Evolutionary conservation across 2,113 vertebrate genomes (phyloP).

Genomic region (Camelus dromedarius): DNA sequence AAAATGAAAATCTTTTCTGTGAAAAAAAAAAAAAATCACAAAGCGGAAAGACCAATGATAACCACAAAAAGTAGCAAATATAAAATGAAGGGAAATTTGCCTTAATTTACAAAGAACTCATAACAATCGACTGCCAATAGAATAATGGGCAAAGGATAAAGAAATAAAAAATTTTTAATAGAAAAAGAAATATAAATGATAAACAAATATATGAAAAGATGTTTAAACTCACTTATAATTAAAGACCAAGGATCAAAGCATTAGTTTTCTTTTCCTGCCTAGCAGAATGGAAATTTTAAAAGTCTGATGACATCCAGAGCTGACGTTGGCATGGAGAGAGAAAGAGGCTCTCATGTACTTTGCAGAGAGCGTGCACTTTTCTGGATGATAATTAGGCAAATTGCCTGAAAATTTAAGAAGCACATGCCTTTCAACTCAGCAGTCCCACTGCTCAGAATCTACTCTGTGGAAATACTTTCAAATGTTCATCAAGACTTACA

Average conservation of each 20-base stretch:
- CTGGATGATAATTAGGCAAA: neutral
- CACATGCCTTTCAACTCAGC: neutral
- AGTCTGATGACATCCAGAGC: neutral
- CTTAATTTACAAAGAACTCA: neutral
- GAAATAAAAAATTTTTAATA: neutral
- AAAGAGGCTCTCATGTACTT: neutral
- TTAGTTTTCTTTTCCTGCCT: neutral
- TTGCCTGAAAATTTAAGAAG: neutral
- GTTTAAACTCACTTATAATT: neutral
- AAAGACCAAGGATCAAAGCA: neutral
- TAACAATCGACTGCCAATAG: neutral
- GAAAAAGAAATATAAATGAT: neutral
- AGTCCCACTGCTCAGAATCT: neutral
- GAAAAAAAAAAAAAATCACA: slow-evolving; percentile 44
- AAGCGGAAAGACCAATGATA: neutral
- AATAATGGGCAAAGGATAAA: neutral
- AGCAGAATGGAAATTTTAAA: neutral
- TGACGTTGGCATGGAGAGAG: neutral
- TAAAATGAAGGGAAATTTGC: neutral
- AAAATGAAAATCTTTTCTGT: slow-evolving; percentile 40
- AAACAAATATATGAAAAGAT: neutral
- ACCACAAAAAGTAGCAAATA: neutral
- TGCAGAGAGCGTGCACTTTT: neutral
- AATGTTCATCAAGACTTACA: neutral
- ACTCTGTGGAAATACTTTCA: neutral